Percentiles rank a stretch among this genome's conserved stretches.
phyloP scores from a whole-genome alignment of 1,140 invertebrate species.

The Drosophila burlai region DNA sequence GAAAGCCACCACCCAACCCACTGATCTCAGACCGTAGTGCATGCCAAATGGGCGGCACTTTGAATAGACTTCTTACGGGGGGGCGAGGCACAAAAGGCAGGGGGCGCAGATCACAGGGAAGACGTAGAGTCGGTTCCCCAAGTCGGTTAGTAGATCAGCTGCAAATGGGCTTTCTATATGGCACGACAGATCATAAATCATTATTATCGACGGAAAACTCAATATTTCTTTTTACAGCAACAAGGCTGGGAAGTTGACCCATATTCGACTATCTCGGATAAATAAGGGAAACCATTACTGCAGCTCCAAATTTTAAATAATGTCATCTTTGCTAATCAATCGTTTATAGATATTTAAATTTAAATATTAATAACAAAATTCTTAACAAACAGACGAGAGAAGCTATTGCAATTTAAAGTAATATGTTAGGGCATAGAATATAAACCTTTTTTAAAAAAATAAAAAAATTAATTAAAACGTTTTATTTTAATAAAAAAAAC shows the following conservation, averaged over 20 bases:
- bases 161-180: conserved; percentile 24
- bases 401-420: too few relatives aligned
- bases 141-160: conserved; percentile 40
- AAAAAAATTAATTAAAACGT: too few relatives aligned
- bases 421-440: too few relatives aligned
- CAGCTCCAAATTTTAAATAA: background rate
- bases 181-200: conserved; percentile 38
- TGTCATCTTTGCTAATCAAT: background rate
- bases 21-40: conserved; percentile 5
- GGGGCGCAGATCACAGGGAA: conserved; percentile 28
- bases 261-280: background rate
- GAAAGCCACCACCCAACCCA: conserved; percentile 15
- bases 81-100: background rate
- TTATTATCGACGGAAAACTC: conserved; percentile 6
- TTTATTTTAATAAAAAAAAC: too few relatives aligned
- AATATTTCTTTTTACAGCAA: background rate
- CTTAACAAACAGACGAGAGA: too few relatives aligned
- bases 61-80: conserved; percentile 33
- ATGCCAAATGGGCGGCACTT: conserved; percentile 47
- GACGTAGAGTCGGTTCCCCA: conserved; percentile 11
- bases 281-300: background rate
- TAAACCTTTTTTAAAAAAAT: too few relatives aligned
- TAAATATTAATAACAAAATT: too few relatives aligned
- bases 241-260: conserved; percentile 11
- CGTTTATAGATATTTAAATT: background rate